phyloP scores from a whole-genome alignment of 2,888 invertebrate species.

The Aleiodes testaceus region DNA sequence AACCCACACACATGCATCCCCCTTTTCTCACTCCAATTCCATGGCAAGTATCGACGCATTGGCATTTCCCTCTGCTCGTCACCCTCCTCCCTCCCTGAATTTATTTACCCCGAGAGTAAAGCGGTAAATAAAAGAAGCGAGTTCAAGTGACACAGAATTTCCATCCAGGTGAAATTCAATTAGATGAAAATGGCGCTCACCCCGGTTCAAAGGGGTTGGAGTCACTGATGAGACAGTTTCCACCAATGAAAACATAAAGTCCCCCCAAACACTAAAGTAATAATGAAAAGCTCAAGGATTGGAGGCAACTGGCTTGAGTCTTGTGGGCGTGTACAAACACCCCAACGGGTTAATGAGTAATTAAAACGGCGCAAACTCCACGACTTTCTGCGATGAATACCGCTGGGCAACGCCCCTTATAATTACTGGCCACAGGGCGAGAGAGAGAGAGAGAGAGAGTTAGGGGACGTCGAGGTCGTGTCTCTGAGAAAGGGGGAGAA shows the following conservation, averaged over 20 bases:
- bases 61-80: conserved; percentile 39
- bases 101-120: conserved; percentile 4
- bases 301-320: conserved; percentile 16
- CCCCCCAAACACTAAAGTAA: conserved; percentile 12
- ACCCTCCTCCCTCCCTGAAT: conserved; percentile 2
- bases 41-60: conserved; percentile 41
- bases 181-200: conserved; percentile 36
- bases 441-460: conserved; percentile 40
- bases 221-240: conserved; percentile 27
- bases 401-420: conserved; percentile 59
- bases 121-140: conserved; percentile 10
- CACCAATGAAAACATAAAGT: conserved; percentile 25
- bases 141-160: conserved; percentile 30
- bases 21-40: conserved; percentile 28
- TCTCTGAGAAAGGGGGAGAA: not conserved
- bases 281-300: conserved; percentile 31
- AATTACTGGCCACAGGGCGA: conserved; percentile 63
- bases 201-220: not conserved
- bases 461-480: no score
- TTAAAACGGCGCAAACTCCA: conserved; percentile 55
- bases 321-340: conserved; percentile 51
- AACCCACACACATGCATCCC: conserved; percentile 13
- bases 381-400: not conserved
- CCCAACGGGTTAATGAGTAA: conserved; percentile 61
- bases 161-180: conserved; percentile 38